Evolutionary conservation across 1,140 invertebrate genomes (phyloP), one percentile per base, ranked within the genome.

Genomic region (Drosophila elegans): DNA sequence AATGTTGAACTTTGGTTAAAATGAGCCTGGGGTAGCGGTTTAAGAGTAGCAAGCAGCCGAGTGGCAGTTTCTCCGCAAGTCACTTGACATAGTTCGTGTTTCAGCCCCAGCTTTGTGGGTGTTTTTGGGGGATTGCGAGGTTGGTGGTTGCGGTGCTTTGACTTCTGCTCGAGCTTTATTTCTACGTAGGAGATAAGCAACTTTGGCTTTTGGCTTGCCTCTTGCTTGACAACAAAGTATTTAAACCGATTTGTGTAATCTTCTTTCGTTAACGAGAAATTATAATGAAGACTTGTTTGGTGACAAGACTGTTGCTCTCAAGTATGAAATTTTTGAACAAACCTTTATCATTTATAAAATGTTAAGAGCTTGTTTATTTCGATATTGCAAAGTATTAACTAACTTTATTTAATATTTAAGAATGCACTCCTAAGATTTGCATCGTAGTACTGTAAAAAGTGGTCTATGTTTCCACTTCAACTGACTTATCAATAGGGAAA

Each of bases 11-110:
- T 75, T 59, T 66, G 29, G 16, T 25, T 48, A 4, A 49, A 41
- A 66, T 32, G 44, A 36, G 39, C 38, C 25, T 9, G 46, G 55
- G 44, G 29, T 13, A 45, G 38, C 27, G 52, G 45, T 32, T 10
- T 12, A 13, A 45, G 57, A 59, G 39, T 27, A 34, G 68, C 54
- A 38, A 36, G 45, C 32, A 45, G 59, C 32, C 13, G 39, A 49
- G 36, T 16, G 16, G 44, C 60, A 56, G 61, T 54, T 42, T 52
- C 53, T 59, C 72, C 39, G 45, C 60, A 16, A 54, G 41, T 56
- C 73, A 76, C 72, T 76, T 76, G 73, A 76, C 73, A 76, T 62
- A 76, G 72, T 59, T 73, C 39, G 67, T 34, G 69, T 67, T 36
- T 61, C 45, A 44, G 61, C 21, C 45, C 29, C 34, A 69, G 42